Base-by-base conservation (phyloP, 2,113 vertebrate species). In the Sinocyclocheilus anshuiensis region DNA sequence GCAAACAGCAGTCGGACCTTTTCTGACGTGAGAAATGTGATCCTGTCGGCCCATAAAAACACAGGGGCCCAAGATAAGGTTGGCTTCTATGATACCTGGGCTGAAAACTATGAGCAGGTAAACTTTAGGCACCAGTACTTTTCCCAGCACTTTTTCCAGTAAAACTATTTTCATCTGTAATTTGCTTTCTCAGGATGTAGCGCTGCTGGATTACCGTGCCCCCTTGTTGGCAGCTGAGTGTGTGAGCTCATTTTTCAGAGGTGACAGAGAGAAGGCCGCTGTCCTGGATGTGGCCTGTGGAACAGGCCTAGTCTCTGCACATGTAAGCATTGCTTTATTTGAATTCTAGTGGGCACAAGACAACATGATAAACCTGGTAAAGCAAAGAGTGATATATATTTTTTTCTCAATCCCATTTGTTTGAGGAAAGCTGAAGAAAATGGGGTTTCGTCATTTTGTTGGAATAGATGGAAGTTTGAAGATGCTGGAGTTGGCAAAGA, bases 381-480 rank as follows among this genome's bases (percentile, higher is more conserved):
- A 61, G 36, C 61, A 10, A 61, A 50, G 48, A 45, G 20, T 36
- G 6, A 0, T 81, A 20, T 3, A 45, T 10, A 0, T 75, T 16
- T 67, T 42, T 8, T 50, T 22, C 29, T 71, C 16, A 65, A 65
- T 67, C 3, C 65, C 39, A 45, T 55, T 15, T 77, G 39, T 89
- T 86, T 89, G 7, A 29, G 84, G 80, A 8, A 90, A 99, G 97
- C 90, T 98, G 85, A 95, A 95, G 87, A 91, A 85, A 29, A 90
- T 85, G 33, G 96, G 98, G 39, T 98, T 98, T 90, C 13, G 76
- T 77, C 90, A 90, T 75, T 92, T 99, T 90, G 94, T 96, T 20
- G 97, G 97, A 9, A 84, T 97, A 71, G 97, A 99, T 81, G 96
- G 96, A 85, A 97, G 96, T 82, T 42, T 88, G 16, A 89, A 48